phyloP scores from a whole-genome alignment of 2,797 vertebrate genomes.

The Pangasius sanitwongsei region DNA sequence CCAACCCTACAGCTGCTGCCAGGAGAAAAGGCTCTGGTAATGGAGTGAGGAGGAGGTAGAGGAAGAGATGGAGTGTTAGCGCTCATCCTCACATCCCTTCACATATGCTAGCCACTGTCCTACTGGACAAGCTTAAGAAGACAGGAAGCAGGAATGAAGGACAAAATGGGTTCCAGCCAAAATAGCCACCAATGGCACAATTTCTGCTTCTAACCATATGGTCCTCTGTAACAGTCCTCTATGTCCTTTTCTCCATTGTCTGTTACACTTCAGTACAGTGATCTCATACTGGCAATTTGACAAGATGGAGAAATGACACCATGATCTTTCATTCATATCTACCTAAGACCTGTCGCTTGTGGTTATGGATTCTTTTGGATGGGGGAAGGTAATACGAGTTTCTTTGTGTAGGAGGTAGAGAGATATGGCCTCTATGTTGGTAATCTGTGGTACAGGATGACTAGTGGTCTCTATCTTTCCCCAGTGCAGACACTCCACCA shows the following conservation, averaged over 20 bases:
- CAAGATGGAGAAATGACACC: constrained; percentile 33
- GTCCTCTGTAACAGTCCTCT: neutral
- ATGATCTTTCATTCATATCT: constrained; percentile 40
- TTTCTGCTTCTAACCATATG: constrained; percentile 43
- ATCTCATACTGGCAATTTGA: constrained; percentile 26
- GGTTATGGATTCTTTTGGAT: constrained; percentile 29
- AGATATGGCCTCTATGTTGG: constrained; percentile 34
- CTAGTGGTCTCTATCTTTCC: constrained; percentile 17
- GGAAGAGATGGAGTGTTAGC: constrained; percentile 39
- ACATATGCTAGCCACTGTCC: constrained; percentile 37
- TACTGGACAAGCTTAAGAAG: constrained; percentile 41
- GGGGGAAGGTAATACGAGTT: constrained; percentile 16
- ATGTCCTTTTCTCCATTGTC: neutral
- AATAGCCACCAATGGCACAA: neutral
- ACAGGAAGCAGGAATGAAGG: constrained; percentile 11
- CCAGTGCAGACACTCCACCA: constrained; percentile 31
- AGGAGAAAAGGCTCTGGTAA: constrained; percentile 61
- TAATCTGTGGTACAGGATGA: constrained; percentile 50
- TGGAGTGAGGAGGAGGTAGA: constrained; percentile 53
- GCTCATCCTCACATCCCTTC: constrained; percentile 49
- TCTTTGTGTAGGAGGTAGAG: neutral
- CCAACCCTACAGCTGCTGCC: constrained; percentile 68
- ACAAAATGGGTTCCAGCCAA: constrained; percentile 23
- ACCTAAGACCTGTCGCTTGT: constrained; percentile 23
- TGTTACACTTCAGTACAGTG: neutral